Base-by-base conservation (phyloP, 30 jellyfish, hydroid and myxozoan genomes). In the Sanderia malayensis region DNA sequence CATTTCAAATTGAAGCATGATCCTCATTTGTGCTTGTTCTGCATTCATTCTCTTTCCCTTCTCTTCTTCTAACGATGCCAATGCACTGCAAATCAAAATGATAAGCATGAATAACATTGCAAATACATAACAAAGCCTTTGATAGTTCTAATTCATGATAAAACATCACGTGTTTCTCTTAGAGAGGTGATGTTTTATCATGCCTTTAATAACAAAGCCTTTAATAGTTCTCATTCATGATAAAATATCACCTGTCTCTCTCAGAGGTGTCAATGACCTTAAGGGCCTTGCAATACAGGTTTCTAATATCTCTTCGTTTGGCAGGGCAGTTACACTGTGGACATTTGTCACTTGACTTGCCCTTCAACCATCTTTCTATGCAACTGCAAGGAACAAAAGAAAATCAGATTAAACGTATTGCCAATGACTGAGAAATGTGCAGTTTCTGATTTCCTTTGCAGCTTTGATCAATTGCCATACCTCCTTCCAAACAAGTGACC, bases 401-500 rank as follows among this genome's bases (percentile, higher is more conserved):
- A 3, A 9, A 20, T 37, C 66, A 4, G 8, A 18, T 4, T 7
- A 32, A 67, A 37, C 17, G 17, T 15, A 67, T 37, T 37, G n/a
- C n/a, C n/a, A n/a, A n/a, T n/a, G n/a, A n/a, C n/a, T n/a, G n/a
- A n/a, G n/a, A n/a, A n/a, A n/a, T n/a, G n/a, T n/a, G n/a, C n/a
- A n/a, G n/a, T n/a, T n/a, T n/a, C n/a, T n/a, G n/a, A n/a, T n/a
- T n/a, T n/a, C n/a, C n/a, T n/a, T n/a, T n/a, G n/a, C n/a, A n/a
- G n/a, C n/a, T n/a, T n/a, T n/a, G n/a, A n/a, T n/a, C n/a, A n/a
- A n/a, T n/a, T n/a, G n/a, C n/a, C n/a, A n/a, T 24, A 90, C 97
- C 95, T 90, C n/a, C 94, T 64, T 15, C 97, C 97, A 90, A 90
- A 90, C 20, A 90, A 47, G 70, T 90, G 97, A 4, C 97, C 97